These are phyloP conservation scores for Azemiops feae DNA, from an alignment of 2,113 vertebrate species.

Conservation along the genomic window DNA sequence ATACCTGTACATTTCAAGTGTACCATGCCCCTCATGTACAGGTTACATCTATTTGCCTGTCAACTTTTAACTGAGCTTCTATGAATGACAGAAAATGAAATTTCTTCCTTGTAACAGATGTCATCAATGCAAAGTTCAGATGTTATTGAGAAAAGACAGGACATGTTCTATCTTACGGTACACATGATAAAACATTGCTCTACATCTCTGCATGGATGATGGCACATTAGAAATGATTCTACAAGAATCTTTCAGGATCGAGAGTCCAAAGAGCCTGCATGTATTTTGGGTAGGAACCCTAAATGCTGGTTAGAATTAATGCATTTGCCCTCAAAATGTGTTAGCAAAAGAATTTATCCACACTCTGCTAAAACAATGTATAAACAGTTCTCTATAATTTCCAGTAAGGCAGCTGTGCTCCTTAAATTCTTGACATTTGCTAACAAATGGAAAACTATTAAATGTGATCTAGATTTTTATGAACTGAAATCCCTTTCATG, in stretches of 20 bases:
- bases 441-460: not conserved
- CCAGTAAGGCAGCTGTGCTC: not conserved
- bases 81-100: slow-evolving; percentile 17
- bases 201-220: slow-evolving; percentile 12
- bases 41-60: not conserved
- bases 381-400: not conserved
- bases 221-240: not conserved
- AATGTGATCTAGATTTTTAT: not conserved
- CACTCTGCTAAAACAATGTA: not conserved
- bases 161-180: not conserved
- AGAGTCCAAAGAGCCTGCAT: not conserved
- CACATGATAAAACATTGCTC: slow-evolving; percentile 4
- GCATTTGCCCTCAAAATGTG: not conserved
- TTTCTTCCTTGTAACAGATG: slow-evolving; percentile 1
- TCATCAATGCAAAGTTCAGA: slow-evolving; percentile 7
- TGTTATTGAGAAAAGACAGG: slow-evolving; percentile 19
- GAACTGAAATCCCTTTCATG: not conserved
- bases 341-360: not conserved
- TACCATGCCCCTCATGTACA: not conserved
- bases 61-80: not conserved
- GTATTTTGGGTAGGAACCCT: not conserved
- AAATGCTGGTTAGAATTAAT: not conserved
- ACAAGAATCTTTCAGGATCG: not conserved
- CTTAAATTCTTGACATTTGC: not conserved
- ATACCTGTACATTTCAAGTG: not conserved